Evolutionary conservation across 2,797 vertebrate genomes (phyloP).

Genomic region (Characodon lateralis): DNA sequence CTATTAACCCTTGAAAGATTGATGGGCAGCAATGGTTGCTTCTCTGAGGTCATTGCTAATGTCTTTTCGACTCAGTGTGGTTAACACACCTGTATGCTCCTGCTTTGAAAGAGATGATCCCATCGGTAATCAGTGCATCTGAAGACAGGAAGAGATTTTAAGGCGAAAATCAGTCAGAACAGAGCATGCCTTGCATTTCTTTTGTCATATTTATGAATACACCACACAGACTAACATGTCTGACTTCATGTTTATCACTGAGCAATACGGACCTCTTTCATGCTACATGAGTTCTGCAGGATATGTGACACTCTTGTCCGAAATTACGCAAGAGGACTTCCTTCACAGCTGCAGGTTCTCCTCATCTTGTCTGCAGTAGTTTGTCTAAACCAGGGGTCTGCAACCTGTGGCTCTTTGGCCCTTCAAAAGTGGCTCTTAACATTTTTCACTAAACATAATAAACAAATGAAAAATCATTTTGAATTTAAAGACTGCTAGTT

Average conservation of each 20-base stretch:
- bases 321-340: neutral
- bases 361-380: neutral
- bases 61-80: neutral
- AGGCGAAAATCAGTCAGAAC: neutral
- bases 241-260: neutral
- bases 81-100: neutral
- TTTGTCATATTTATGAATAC: neutral
- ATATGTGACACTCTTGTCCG: neutral
- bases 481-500: neutral
- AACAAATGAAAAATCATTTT: neutral
- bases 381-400: neutral
- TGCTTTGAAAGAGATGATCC: neutral
- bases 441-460: neutral
- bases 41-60: neutral
- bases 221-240: neutral
- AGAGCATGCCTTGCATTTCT: neutral
- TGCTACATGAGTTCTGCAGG: neutral
- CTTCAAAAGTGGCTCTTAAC: neutral
- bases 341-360: neutral
- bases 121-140: neutral
- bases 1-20: neutral
- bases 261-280: neutral
- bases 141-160: no score
- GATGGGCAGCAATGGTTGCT: neutral
- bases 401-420: no score